phyloP scores from a whole-genome alignment of 1,140 invertebrate species.

The Plectrocnemia conspersa region DNA sequence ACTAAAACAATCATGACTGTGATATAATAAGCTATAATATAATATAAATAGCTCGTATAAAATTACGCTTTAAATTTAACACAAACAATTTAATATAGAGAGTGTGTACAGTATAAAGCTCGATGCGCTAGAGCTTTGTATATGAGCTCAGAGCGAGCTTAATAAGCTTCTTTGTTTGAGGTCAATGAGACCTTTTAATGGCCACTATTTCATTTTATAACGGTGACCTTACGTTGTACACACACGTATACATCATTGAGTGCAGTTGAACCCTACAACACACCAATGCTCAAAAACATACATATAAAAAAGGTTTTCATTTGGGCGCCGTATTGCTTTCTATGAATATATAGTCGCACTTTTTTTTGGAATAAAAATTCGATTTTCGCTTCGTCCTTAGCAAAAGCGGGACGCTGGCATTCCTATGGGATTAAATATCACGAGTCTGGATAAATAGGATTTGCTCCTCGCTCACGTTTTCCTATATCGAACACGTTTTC shows the following conservation, averaged over 20 bases:
- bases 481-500: too few species aligned
- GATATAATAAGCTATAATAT: too few species aligned
- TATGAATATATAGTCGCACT: too few species aligned
- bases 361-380: slow-evolving; percentile 3
- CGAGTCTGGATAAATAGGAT: slow-evolving; percentile 17
- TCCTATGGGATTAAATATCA: slow-evolving; percentile 16
- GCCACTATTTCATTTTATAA: slow-evolving; percentile 11
- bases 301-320: not conserved
- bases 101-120: not conserved
- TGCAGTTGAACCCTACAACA: too few species aligned
- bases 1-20: too few species aligned
- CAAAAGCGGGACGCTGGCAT: slow-evolving; percentile 4
- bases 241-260: too few species aligned
- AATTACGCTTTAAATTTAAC: too few species aligned
- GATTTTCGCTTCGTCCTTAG: slow-evolving; percentile 15
- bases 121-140: not conserved
- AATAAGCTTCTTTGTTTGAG: not conserved
- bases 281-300: too few species aligned
- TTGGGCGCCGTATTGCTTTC: too few species aligned
- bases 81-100: too few species aligned
- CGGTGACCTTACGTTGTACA: not conserved
- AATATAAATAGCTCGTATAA: too few species aligned
- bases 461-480: slow-evolving; percentile 8
- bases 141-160: not conserved
- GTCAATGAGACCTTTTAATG: slow-evolving; percentile 1